phyloP scores from a whole-genome alignment of 2,797 vertebrate genomes.

The Coregonus sp. region DNA sequence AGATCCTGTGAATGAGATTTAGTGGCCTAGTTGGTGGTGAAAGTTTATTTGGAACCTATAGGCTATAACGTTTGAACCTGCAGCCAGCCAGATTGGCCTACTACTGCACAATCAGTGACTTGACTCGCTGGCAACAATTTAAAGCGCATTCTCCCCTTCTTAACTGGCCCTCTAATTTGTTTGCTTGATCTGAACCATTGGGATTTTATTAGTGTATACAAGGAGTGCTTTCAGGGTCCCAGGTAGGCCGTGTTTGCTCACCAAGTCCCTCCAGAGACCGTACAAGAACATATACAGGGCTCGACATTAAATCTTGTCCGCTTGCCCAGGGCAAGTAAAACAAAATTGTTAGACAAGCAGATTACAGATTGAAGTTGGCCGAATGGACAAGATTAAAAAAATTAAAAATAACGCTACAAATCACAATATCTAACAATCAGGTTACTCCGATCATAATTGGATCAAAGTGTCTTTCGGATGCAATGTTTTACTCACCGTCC shows the following conservation, averaged over 20 bases:
- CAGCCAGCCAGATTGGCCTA: background rate
- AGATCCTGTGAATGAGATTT: background rate
- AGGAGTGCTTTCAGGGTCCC: conserved; percentile 50
- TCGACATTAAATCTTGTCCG: too few species aligned
- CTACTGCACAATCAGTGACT: background rate
- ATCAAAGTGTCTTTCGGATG: too few species aligned
- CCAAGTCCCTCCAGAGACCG: background rate
- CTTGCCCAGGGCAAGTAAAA: too few species aligned
- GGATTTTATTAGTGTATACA: conserved; percentile 47
- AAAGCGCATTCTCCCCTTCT: conserved; percentile 11
- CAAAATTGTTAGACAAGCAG: too few species aligned
- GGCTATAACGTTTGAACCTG: conserved; percentile 12
- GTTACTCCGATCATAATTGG: too few species aligned
- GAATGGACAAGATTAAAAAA: too few species aligned
- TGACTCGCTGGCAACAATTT: conserved; percentile 14
- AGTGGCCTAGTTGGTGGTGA: background rate
- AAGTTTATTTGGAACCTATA: background rate
- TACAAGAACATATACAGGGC: too few species aligned
- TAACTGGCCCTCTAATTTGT: conserved; percentile 24
- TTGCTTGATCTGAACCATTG: conserved; percentile 26
- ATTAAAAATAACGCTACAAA: too few species aligned
- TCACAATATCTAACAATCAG: too few species aligned
- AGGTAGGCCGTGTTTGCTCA: conserved; percentile 61
- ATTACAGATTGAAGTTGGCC: too few species aligned
- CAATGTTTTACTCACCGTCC: too few species aligned